Base-by-base conservation (phyloP, 2,888 invertebrate genomes). In the Seladonia tumulorum region DNA sequence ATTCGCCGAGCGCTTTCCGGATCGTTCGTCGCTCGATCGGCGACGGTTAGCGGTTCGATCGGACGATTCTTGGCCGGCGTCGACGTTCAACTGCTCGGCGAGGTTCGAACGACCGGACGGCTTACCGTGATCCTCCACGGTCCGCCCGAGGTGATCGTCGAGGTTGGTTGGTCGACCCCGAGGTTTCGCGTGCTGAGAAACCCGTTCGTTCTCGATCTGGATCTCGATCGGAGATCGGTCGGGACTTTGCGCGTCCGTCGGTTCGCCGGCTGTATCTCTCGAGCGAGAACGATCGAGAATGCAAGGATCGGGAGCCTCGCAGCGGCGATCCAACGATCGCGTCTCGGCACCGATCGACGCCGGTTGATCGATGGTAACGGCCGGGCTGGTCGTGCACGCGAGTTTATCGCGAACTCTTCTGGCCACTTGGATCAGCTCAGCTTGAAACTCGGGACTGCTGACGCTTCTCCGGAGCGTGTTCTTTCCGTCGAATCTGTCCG, bases 401-500 rank as follows among this genome's bases (percentile, higher is more conserved):
- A 94, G 86, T 83, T 94, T 94, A 73, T 93, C 93, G 12, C 94
- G 89, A 1, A 94, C 93, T 76, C 92, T 93, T 53, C 90, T 88
- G 18, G 94, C 94, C 7, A 92, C 94, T 49, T 93, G 93, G 86
- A 94, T 93, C 82, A 96, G 93, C 92, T 96, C 96, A 10, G 95
- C 95, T 90, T 96, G 96, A 89, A 96, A 96, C 89, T 96, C 96
- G 2, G 95, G 95, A 47, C 95, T 95, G 83, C 95, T 95, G 89
- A 95, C 94, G 82, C 95, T 95, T 57, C 95, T 92, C 79, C 95
- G 95, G 73, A 95, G 91, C 42, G 93, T 94, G 93, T 94, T 93
- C 93, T 95, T 91, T 90, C 95, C 90, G 91, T 94, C 86, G 93
- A 94, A 84, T 89, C 90, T 90, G 73, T 86, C 88, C 49, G 85